Base-by-base conservation (phyloP, 1,140 invertebrate genomes). In the Drosophila equinoxialis region DNA sequence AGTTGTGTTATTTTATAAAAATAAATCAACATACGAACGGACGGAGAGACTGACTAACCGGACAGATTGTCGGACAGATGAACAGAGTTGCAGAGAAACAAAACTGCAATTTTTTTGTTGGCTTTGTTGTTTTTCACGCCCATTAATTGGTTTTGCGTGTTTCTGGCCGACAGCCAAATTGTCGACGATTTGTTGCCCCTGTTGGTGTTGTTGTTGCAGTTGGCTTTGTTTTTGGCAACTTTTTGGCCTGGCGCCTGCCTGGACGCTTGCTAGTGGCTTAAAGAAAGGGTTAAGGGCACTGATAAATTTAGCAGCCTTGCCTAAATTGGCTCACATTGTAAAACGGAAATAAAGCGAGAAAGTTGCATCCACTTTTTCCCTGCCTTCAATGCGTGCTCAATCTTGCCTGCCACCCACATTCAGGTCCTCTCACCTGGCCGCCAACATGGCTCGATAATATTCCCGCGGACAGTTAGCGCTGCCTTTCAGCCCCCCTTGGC, bases 71-170 rank as follows among this genome's bases (percentile, higher is more conserved):
- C 30, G 13, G 35, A 33, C 54, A 60, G 23, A 48, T 45, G 63
- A 45, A 54, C 64, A 26, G 51, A 63, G 61, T 48, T 55, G 63
- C 20, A 14, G 35, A 59, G 57, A 86, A 78, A 81, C 79, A 82
- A 85, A 87, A 82, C 67, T 79, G 71, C 74, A 78, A 70, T 86
- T 74, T 51, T 86, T 70, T 20, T 51, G 71, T 58, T 74, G 77
- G 57, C 71, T 68, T 80, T 74, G 78, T 74, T 89, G 89, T 20
- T 62, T 81, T 89, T 89, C 84, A 89, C 84, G 84, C 84, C 84
- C 84, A 84, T 89, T 89, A 89, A 89, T 89, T 89, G 84, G 81
- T 84, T 89, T 89, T 89, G 84, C 84, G 84, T 89, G 84, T 89
- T 84, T 74, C 68, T 67, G 71, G 70, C 55, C 68, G 83, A 89